Evolutionary conservation across 30 jellyfish, hydroid and myxozoan genomes (phyloP).

Genomic region (Hydractinia echinata): DNA sequence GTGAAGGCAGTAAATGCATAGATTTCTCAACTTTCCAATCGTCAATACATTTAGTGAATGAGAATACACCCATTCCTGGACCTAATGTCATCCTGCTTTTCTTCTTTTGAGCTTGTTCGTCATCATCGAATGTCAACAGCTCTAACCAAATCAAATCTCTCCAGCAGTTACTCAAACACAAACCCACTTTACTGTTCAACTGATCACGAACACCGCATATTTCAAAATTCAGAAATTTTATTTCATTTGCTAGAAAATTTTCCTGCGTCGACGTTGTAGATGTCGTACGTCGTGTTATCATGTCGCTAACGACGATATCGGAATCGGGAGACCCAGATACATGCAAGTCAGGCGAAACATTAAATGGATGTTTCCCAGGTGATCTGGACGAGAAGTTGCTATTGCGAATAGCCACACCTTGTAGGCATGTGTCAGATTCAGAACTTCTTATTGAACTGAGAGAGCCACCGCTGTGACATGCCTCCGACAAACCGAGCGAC

Average conservation of each 20-base stretch:
- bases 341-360: slow-evolving; percentile 30
- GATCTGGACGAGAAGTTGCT: background rate
- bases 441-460: slow-evolving; percentile 7
- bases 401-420: too few relatives aligned
- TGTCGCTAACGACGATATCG: slow-evolving; percentile 24
- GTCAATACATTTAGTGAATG: background rate
- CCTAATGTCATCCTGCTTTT: slow-evolving; percentile 22
- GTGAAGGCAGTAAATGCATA: slow-evolving; percentile 27
- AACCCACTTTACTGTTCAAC: slow-evolving; percentile 8
- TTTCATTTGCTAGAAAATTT: slow-evolving; percentile 20
- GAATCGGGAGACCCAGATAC: slow-evolving; percentile 38
- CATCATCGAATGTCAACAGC: slow-evolving; percentile 56
- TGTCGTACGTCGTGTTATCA: background rate
- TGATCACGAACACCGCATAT: slow-evolving; percentile 13
- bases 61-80: slow-evolving; percentile 1
- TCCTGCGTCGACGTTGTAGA: slow-evolving; percentile 29
- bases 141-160: slow-evolving; percentile 83
- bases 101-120: slow-evolving; percentile 36
- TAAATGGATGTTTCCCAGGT: slow-evolving; percentile 1
- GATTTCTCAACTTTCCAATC: slow-evolving; percentile 24
- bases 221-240: slow-evolving; percentile 17
- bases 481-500: slow-evolving; percentile 11
- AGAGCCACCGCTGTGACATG: background rate
- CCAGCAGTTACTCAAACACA: slow-evolving; percentile 86
- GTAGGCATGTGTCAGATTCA: slow-evolving; percentile 26